These are phyloP conservation scores for Idaea biselata DNA, from an alignment of 2,888 invertebrate species.

Conservation along the genomic window DNA sequence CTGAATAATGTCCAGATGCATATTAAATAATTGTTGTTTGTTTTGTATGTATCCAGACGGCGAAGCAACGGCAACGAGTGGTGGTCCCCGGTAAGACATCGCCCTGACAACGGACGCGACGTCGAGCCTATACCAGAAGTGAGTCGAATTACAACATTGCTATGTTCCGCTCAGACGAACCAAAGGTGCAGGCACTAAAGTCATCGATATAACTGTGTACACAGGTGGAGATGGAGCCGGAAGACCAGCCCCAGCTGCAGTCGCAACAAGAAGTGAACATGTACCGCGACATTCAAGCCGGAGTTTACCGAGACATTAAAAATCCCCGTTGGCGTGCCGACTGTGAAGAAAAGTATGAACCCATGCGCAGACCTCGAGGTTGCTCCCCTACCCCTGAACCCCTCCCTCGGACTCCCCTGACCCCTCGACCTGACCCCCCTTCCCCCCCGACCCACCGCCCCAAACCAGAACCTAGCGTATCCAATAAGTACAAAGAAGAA, in stretches of 20 bases:
- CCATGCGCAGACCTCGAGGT: neutral
- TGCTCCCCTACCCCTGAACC: neutral
- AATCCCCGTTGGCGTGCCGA: neutral
- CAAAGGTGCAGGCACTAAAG: too few relatives aligned
- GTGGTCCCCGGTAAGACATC: conserved; percentile 61
- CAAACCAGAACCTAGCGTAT: neutral
- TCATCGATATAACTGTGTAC: neutral
- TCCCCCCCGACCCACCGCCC: neutral
- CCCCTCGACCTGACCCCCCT: neutral
- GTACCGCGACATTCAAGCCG: conserved; percentile 11
- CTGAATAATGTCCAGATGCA: too few relatives aligned
- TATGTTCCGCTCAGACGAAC: too few relatives aligned
- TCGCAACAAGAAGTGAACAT: conserved; percentile 12
- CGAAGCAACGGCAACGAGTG: conserved; percentile 68
- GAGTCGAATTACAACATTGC: neutral
- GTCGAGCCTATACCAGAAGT: conserved; percentile 57
- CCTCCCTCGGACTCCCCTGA: neutral
- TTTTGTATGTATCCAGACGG: conserved; percentile 36
- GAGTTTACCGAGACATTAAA: conserved; percentile 7
- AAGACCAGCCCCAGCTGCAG: conserved; percentile 11
- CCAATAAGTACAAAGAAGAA: neutral
- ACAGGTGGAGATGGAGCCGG: conserved; percentile 53
- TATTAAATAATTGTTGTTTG: neutral
- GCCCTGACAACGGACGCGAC: conserved; percentile 57
- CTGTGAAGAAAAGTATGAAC: neutral